Evolutionary conservation across 30 jellyfish, hydroid and myxozoan species (phyloP), one percentile per base, ranked within the genome.

Genomic region (Chironex yamaguchii): DNA sequence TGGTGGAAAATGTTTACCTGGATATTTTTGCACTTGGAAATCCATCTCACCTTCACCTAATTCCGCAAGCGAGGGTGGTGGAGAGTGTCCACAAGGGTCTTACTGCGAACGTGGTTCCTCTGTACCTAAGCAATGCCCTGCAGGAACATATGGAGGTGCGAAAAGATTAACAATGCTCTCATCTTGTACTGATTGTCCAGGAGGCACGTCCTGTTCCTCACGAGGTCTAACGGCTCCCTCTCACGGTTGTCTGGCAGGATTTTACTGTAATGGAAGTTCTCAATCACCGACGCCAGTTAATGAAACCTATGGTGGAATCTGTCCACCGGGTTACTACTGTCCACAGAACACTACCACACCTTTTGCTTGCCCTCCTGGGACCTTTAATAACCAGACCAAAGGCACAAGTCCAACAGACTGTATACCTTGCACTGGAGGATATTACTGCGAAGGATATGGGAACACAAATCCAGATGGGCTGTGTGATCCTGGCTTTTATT

Each of bases 311-410:
- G 99, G 99, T 49, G 92, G 87, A 14, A 50, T 67, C 12, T 94
- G 99, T 49, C 99, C 99, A 6, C 65, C 52, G 42, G 99, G 99
- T 22, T 77, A 88, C 81, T 94, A 82, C 63, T 94, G 99, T 81
- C 99, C 96, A 6, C 63, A 21, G 33, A 89, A 81, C 29, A 88
- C 99, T 25, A 75, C 97, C 0, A 67, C 93, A 0, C 97, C 98
- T 20, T 88, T 78, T 68, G 64, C 99, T 0, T 94, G 99, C 71
- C 99, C 97, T 17, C 99, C 99, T 0, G 99, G 99, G 21, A 94
- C 99, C 1, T 94, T 17, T 67, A 94, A 94, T 89, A 88, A 88
- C 71, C 75, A 73, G 52, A 94, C 97, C 17, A 77, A 67, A 42
- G 96, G 86, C 0, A 76, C 94, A 13, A 67, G 96, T 30, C 96